Conservation (phyloP, 2,888 invertebrate species). For the Cloeon dipterum region DNA sequence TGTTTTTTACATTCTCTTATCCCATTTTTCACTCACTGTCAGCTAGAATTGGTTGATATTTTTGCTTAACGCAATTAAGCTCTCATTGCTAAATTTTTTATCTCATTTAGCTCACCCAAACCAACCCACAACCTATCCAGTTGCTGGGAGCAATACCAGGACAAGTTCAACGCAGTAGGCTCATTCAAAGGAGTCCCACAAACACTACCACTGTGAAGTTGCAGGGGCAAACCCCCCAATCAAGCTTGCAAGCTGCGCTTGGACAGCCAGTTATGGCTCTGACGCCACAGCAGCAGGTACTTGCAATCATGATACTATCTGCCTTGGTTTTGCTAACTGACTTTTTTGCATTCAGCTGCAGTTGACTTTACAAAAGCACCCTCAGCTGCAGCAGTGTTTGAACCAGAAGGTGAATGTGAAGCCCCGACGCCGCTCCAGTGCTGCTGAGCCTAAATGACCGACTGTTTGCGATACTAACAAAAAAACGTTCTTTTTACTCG, state of each 20-base stretch:
- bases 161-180: not conserved
- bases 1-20: too few relatives aligned
- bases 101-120: too few relatives aligned
- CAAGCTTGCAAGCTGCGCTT: not conserved
- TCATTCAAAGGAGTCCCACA: not conserved
- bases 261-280: not conserved
- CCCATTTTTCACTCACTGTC: too few relatives aligned
- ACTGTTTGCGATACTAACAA: too few relatives aligned
- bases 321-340: too few relatives aligned
- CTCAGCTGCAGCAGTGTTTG: constrained; percentile 4
- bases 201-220: not conserved
- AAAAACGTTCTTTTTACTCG: too few relatives aligned
- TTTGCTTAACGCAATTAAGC: too few relatives aligned
- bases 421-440: constrained; percentile 3
- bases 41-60: too few relatives aligned
- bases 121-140: not conserved
- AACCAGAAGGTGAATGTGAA: constrained; percentile 3
- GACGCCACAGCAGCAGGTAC: not conserved
- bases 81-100: too few relatives aligned
- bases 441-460: not conserved
- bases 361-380: constrained; percentile 4
- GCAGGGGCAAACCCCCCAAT: not conserved
- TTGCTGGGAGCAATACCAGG: not conserved
- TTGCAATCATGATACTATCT: too few relatives aligned
- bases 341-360: constrained; percentile 2